These are phyloP conservation scores for Coronaproctus castanopsis DNA, from an alignment of 2,888 invertebrate genomes.

Conservation along the genomic window DNA sequence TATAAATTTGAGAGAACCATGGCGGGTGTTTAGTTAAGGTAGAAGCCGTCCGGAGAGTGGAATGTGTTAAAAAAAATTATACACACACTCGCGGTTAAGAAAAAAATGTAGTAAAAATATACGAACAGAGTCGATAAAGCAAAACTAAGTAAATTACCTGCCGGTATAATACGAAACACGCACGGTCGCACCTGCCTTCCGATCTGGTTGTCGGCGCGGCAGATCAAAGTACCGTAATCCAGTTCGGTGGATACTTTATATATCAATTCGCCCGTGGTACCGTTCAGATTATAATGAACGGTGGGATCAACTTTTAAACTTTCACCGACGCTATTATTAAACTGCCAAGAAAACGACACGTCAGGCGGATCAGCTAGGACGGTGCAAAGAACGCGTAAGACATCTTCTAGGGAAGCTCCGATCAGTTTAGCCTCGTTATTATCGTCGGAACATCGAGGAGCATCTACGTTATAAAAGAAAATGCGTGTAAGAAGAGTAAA, in stretches of 20 bases:
- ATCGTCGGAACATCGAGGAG: slow-evolving; percentile 26
- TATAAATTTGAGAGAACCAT: too few relatives aligned
- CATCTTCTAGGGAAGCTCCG: slow-evolving; percentile 67
- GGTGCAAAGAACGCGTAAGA: slow-evolving; percentile 41
- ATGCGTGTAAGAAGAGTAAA: too few relatives aligned
- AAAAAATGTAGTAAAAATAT: too few relatives aligned
- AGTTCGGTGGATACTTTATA: slow-evolving; percentile 61
- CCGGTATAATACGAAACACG: slow-evolving; percentile 49
- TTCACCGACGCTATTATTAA: slow-evolving; percentile 23
- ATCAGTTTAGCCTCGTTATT: slow-evolving; percentile 44
- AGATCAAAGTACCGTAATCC: slow-evolving; percentile 55
- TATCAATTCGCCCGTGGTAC: slow-evolving; percentile 53
- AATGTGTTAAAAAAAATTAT: too few relatives aligned
- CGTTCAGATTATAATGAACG: slow-evolving; percentile 33
- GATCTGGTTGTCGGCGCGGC: slow-evolving; percentile 49
- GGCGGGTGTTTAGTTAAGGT: too few relatives aligned
- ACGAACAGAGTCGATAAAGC: too few relatives aligned
- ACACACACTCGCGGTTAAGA: too few relatives aligned
- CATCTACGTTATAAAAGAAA: background rate
- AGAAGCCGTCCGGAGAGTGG: too few relatives aligned
- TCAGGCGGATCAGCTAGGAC: slow-evolving; percentile 20
- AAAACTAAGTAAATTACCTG: slow-evolving; percentile 30
- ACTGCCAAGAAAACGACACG: slow-evolving; percentile 21
- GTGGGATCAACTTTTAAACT: slow-evolving; percentile 26
- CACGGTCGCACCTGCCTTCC: slow-evolving; percentile 54